These are phyloP conservation scores for Premnoplex brunnescens DNA, from an alignment of 2,797 vertebrate genomes.

Conservation along the genomic window DNA sequence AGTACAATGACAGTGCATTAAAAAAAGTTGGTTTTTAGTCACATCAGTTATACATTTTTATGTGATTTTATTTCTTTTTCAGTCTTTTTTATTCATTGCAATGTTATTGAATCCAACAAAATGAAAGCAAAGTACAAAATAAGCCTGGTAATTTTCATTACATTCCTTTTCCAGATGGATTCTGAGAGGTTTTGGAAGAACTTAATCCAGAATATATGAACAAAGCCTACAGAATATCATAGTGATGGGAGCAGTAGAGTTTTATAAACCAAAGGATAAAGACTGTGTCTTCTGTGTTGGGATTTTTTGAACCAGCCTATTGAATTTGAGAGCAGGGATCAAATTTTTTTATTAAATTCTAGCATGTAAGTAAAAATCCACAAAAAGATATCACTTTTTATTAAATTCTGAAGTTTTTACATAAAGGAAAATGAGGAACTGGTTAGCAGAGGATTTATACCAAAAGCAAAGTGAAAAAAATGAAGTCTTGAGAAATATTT, in stretches of 20 bases:
- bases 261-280: background rate
- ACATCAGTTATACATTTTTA: background rate
- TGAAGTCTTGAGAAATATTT: background rate
- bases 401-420: background rate
- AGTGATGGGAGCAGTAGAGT: background rate
- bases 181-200: background rate
- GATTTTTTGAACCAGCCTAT: background rate
- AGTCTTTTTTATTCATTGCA: background rate
- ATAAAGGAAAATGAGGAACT: background rate
- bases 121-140: background rate
- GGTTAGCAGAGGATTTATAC: background rate
- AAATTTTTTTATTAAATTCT: background rate
- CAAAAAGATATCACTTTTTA: background rate
- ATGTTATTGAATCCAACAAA: background rate
- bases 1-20: background rate
- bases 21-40: background rate
- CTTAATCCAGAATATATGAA: background rate
- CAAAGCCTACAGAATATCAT: background rate
- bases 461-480: background rate
- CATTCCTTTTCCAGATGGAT: background rate
- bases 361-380: background rate
- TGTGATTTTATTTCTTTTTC: background rate
- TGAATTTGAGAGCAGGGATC: background rate
- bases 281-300: background rate
- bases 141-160: background rate